A percentile compares a stretch with the other conserved stretches of the same genome.
phyloP scores from a whole-genome alignment of 1,140 invertebrate species.

The Sesamia nonagrioides region DNA sequence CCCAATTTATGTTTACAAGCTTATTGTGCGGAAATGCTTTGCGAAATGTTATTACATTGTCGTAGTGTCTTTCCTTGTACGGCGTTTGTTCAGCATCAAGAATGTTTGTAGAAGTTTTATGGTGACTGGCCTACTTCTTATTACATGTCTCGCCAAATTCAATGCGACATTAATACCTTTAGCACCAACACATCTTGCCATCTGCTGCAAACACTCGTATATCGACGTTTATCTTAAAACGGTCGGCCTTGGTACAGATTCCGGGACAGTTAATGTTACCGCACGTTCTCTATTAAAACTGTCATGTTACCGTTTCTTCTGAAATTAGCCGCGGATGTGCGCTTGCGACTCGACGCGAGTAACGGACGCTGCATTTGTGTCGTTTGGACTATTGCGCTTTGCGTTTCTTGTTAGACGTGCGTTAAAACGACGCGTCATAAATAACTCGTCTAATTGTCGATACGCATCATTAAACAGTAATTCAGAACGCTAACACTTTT shows the following conservation, averaged over 20 bases:
- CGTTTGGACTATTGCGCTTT: constrained; percentile 43
- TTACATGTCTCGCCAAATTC: constrained; percentile 29
- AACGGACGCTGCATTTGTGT: constrained; percentile 54
- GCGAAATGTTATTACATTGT: neutral
- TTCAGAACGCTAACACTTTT: constrained; percentile 47
- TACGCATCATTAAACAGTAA: constrained; percentile 48
- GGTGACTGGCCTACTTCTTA: constrained; percentile 2
- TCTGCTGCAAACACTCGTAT: constrained; percentile 21
- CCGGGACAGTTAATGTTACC: constrained; percentile 71
- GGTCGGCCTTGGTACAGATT: constrained; percentile 71
- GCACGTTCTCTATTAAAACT: constrained; percentile 63
- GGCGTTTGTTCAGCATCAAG: neutral
- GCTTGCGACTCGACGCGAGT: constrained; percentile 52
- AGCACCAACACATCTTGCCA: constrained; percentile 33
- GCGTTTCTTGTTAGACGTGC: constrained; percentile 36
- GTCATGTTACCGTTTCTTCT: constrained; percentile 60
- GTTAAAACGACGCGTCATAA: constrained; percentile 25
- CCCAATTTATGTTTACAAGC: constrained; percentile 11
- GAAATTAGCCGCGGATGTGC: constrained; percentile 60
- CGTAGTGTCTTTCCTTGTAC: neutral
- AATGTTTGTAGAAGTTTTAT: constrained; percentile 23
- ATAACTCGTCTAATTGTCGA: constrained; percentile 48
- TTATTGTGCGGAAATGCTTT: constrained; percentile 15
- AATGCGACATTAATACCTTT: constrained; percentile 40
- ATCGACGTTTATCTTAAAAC: constrained; percentile 56